phyloP scores from a whole-genome alignment of 2,113 vertebrate species.

The Gallinago media region DNA sequence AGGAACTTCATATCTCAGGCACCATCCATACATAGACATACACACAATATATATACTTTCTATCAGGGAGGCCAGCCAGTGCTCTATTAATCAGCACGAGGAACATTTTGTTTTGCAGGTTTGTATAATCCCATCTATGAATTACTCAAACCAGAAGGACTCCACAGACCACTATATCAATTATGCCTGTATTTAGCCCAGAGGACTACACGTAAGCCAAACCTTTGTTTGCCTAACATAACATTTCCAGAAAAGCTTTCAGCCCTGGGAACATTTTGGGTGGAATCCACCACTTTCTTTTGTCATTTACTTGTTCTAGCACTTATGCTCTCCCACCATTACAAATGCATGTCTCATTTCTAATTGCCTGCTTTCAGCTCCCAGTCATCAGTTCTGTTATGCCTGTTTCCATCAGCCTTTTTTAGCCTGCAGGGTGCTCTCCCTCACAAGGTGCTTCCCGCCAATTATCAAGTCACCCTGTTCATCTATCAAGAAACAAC shows the following conservation, averaged over 20 bases:
- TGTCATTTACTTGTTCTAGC: background rate
- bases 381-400: background rate
- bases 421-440: rapidly evolving
- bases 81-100: background rate
- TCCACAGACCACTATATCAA: background rate
- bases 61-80: background rate
- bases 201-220: background rate
- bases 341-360: background rate
- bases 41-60: background rate
- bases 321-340: background rate
- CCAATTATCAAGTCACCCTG: background rate
- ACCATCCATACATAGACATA: background rate
- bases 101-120: background rate
- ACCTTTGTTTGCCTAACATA: background rate
- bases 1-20: rapidly evolving
- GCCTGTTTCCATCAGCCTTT: background rate
- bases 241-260: background rate
- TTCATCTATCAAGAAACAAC: background rate
- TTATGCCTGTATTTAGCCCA: background rate
- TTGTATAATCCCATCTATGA: background rate
- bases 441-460: background rate
- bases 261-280: background rate
- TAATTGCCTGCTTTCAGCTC: background rate
- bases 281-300: background rate
- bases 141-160: background rate